Evolutionary conservation across 1,140 invertebrate genomes (phyloP).

Genomic region (Ectropis grisescens): DNA sequence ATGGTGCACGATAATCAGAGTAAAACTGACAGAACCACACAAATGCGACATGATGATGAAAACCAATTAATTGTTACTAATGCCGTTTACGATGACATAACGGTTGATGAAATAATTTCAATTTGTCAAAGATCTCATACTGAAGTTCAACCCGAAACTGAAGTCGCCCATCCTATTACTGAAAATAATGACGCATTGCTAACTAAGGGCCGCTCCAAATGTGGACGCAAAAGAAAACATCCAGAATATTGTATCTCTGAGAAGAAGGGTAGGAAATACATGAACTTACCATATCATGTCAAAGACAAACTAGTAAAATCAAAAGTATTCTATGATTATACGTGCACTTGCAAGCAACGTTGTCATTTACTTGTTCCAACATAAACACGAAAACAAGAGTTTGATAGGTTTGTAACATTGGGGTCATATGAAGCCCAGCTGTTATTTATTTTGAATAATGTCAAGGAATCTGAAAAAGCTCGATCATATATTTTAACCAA

Average conservation of each 20-base stretch:
- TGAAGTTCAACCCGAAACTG: no score
- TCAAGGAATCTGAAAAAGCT: conserved; percentile 8
- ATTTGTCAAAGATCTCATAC: no score
- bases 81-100: no score
- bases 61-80: no score
- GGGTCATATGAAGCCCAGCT: conserved; percentile 11
- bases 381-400: conserved; percentile 10
- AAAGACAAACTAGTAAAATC: conserved; percentile 7
- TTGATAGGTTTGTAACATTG: conserved; percentile 9
- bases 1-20: no score
- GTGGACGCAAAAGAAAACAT: conserved; percentile 11
- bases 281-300: conserved; percentile 8
- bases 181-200: conserved; percentile 8
- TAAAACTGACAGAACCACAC: no score
- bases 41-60: no score
- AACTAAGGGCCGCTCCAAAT: conserved; percentile 7
- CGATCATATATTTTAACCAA: conserved; percentile 5
- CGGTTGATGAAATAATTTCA: no score
- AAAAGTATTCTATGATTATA: conserved; percentile 8
- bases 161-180: conserved; percentile 7
- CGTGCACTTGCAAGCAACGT: conserved; percentile 5
- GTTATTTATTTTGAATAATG: conserved; percentile 11
- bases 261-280: conserved; percentile 10
- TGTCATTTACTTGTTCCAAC: conserved; percentile 7
- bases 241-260: conserved; percentile 11